phyloP scores from a whole-genome alignment of 1,140 invertebrate species.

The Dreissena polymorpha region DNA sequence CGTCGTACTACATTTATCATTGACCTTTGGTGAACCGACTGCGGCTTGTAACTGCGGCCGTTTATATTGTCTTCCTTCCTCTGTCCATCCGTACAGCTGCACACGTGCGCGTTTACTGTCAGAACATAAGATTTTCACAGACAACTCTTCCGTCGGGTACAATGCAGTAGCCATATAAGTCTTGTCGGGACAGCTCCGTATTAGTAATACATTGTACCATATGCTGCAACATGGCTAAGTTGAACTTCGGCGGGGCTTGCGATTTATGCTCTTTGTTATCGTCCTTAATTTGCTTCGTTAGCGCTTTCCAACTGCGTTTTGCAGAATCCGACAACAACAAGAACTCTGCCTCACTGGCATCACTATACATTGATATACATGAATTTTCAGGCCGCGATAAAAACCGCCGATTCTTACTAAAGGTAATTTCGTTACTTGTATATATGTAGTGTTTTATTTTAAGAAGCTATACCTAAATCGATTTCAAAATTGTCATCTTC shows the following conservation, averaged over 20 bases:
- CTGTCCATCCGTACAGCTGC: constrained; percentile 31
- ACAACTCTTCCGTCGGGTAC: constrained; percentile 58
- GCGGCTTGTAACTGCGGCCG: constrained; percentile 45
- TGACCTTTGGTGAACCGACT: constrained; percentile 16
- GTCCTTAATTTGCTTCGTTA: constrained; percentile 60
- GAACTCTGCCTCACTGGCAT: background rate
- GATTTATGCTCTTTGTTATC: constrained; percentile 49
- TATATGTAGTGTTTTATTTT: too few species aligned
- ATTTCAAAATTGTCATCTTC: too few species aligned
- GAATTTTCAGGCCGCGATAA: too few species aligned
- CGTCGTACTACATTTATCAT: constrained; percentile 7
- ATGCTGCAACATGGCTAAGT: constrained; percentile 62
- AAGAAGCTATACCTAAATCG: too few species aligned
- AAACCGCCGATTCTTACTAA: too few species aligned
- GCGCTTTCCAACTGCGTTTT: constrained; percentile 60
- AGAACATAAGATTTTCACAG: constrained; percentile 66
- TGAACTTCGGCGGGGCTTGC: constrained; percentile 48
- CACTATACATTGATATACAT: too few species aligned
- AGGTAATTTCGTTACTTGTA: too few species aligned
- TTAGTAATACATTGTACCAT: constrained; percentile 57
- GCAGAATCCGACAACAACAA: constrained; percentile 41
- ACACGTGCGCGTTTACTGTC: constrained; percentile 62
- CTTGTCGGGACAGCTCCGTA: constrained; percentile 57
- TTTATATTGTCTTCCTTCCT: constrained; percentile 31
- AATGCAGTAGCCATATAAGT: constrained; percentile 69